A percentile compares a stretch with the other conserved stretches of the same genome.
phyloP scores from a whole-genome alignment of 2,113 vertebrate genomes.

The Ctenomys sociabilis region DNA sequence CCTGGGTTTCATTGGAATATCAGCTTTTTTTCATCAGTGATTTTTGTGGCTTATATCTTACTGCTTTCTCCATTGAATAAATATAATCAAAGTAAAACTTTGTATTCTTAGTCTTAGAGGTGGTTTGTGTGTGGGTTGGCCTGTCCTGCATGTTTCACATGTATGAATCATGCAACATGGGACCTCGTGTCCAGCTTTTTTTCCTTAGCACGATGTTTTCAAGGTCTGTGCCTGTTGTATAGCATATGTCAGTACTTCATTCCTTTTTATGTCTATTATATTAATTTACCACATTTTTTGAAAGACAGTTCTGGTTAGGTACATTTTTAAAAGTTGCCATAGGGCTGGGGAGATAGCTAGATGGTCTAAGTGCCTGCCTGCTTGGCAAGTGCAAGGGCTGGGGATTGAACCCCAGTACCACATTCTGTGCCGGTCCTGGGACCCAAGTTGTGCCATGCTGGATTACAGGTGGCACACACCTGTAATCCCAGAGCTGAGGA shows the following conservation, averaged over 20 bases:
- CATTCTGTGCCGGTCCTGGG: no score
- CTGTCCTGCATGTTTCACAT: background rate
- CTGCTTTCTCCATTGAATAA: background rate
- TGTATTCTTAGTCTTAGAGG: slow-evolving; percentile 18
- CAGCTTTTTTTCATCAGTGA: background rate
- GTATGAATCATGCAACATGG: background rate
- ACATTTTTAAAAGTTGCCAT: background rate
- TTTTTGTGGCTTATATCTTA: background rate
- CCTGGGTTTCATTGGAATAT: background rate
- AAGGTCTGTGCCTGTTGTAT: background rate
- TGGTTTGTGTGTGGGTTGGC: background rate
- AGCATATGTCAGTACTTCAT: background rate
- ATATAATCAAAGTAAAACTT: background rate
- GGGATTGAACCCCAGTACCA: no score
- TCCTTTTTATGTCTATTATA: background rate
- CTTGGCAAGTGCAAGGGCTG: no score
- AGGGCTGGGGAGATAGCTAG: background rate
- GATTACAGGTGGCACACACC: no score
- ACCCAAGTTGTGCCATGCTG: no score
- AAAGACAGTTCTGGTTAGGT: background rate
- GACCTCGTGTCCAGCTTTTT: background rate
- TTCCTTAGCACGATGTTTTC: background rate
- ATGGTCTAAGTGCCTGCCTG: no score
- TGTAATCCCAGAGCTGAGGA: no score
- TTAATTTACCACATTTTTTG: background rate